Conservation (phyloP, 1,140 invertebrate genomes). For the Centruroides vittatus region DNA sequence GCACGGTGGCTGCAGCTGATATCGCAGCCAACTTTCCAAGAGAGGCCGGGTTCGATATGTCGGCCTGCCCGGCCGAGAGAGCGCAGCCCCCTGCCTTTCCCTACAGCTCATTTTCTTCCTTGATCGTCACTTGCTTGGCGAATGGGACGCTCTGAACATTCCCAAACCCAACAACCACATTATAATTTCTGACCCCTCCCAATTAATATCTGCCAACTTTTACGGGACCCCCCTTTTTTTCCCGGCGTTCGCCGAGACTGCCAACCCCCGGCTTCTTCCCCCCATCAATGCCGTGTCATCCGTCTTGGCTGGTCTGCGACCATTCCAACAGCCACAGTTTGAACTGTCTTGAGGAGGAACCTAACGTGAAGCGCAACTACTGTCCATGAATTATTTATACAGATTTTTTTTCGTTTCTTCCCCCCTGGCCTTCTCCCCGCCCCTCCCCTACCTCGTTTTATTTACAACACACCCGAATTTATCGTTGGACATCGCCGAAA, state of each 20-base stretch:
- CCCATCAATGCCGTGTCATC: not conserved
- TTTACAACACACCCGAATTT: not conserved
- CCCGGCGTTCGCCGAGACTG: not conserved
- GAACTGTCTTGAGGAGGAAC: too few species aligned
- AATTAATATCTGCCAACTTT: conserved; percentile 15
- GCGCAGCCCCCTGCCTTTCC: conserved; percentile 1
- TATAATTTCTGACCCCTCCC: conserved; percentile 17
- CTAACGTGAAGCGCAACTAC: too few species aligned
- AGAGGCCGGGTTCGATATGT: conserved; percentile 1
- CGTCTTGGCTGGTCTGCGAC: too few species aligned
- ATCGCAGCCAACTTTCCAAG: not conserved
- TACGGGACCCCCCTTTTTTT: conserved; percentile 1
- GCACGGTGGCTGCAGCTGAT: not conserved
- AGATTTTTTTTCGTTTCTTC: not conserved
- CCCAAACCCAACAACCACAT: conserved; percentile 15
- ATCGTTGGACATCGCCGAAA: too few species aligned
- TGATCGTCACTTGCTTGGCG: conserved; percentile 15
- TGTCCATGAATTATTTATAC: too few species aligned
- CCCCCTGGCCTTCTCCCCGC: not conserved
- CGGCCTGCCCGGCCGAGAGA: not conserved
- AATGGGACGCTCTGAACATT: conserved; percentile 17
- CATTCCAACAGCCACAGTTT: too few species aligned
- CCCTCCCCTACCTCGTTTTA: not conserved
- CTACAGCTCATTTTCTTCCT: conserved; percentile 16
- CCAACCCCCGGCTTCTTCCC: not conserved